These are phyloP conservation scores for Bungarus multicinctus DNA, from an alignment of 2,113 vertebrate genomes.

Conservation along the genomic window DNA sequence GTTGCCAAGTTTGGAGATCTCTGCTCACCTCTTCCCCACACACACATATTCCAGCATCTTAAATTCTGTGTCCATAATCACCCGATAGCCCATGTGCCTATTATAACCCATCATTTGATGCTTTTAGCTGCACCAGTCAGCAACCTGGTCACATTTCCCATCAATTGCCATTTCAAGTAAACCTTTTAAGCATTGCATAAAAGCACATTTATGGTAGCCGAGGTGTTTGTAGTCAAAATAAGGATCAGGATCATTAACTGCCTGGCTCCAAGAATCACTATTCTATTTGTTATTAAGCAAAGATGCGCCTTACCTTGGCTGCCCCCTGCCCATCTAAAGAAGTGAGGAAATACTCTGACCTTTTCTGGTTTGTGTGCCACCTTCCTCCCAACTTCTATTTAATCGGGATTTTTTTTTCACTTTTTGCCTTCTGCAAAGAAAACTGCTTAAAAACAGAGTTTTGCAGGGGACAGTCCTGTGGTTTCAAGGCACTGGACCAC, in stretches of 20 bases:
- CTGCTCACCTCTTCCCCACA: too few relatives aligned
- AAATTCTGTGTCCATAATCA: background rate
- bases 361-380: background rate
- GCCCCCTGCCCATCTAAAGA: background rate
- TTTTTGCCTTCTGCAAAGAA: background rate
- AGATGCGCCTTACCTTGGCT: background rate
- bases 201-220: background rate
- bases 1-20: too few relatives aligned
- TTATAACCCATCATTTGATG: background rate
- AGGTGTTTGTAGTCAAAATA: background rate
- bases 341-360: background rate
- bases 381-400: background rate
- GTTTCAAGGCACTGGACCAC: background rate
- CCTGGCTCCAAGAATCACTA: background rate
- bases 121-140: background rate
- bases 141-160: background rate
- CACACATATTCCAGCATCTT: background rate
- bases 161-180: background rate
- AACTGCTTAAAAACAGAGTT: background rate
- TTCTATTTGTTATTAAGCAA: background rate
- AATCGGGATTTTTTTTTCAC: background rate
- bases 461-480: background rate
- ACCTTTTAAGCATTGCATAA: background rate
- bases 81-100: background rate
- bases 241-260: background rate